Evolutionary conservation across 2,113 vertebrate genomes (phyloP).

Genomic region (Antidorcas marsupialis): DNA sequence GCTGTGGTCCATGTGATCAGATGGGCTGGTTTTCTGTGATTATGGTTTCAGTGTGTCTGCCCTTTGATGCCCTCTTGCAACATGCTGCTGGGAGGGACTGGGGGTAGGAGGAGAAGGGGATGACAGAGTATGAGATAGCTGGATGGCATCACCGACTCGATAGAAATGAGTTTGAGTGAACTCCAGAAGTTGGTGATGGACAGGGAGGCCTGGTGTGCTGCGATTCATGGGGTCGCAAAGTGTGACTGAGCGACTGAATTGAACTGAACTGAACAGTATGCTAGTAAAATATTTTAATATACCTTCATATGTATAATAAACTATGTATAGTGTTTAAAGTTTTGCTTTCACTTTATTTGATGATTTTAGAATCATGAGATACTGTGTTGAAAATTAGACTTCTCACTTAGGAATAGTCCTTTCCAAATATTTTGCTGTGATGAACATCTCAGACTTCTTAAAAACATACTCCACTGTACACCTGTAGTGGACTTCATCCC

Average conservation of each 20-base stretch:
- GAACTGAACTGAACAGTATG: too few species aligned
- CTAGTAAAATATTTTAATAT: background rate
- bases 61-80: too few species aligned
- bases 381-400: background rate
- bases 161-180: too few species aligned
- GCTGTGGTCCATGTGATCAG: too few species aligned
- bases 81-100: too few species aligned
- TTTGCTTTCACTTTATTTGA: background rate
- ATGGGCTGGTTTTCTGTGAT: too few species aligned
- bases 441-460: background rate
- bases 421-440: background rate
- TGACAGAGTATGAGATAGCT: too few species aligned
- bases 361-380: background rate
- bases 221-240: rapidly evolving
- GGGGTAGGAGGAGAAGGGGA: too few species aligned
- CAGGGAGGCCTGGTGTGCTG: too few species aligned
- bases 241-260: rapidly evolving
- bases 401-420: background rate
- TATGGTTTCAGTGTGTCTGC: too few species aligned
- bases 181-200: too few species aligned
- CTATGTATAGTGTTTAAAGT: background rate
- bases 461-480: background rate
- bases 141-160: too few species aligned
- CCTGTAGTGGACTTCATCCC: background rate
- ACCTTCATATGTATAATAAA: background rate